These are phyloP conservation scores for Crioceris asparagi DNA, from an alignment of 2,888 invertebrate species.

Conservation along the genomic window DNA sequence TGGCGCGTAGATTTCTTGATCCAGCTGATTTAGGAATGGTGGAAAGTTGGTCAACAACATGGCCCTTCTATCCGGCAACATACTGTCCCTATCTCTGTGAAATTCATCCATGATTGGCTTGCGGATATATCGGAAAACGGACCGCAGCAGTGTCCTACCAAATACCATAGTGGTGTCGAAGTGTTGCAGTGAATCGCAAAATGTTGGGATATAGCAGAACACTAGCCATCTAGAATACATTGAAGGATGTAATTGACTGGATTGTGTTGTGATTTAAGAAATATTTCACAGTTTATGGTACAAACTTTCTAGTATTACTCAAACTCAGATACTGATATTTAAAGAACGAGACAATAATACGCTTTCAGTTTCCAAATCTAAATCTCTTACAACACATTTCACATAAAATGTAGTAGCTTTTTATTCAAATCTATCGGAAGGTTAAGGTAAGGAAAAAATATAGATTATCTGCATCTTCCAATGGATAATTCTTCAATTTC, in stretches of 20 bases:
- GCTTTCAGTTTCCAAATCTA: too few species aligned
- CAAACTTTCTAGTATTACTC: too few species aligned
- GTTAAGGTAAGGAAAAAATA: too few species aligned
- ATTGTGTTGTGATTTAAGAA: too few species aligned
- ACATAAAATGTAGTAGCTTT: too few species aligned
- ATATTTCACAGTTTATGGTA: too few species aligned
- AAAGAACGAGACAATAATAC: too few species aligned
- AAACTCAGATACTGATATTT: too few species aligned
- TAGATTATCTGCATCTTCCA: too few species aligned
- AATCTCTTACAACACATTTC: too few species aligned
- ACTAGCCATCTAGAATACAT: slow-evolving; percentile 68
- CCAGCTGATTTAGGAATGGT: slow-evolving; percentile 77
- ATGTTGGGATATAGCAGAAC: slow-evolving; percentile 90
- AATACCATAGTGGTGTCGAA: slow-evolving; percentile 87
- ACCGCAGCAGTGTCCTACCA: slow-evolving; percentile 74
- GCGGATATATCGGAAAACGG: slow-evolving; percentile 68
- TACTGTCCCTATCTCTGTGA: slow-evolving; percentile 76
- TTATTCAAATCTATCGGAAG: too few species aligned
- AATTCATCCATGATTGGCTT: slow-evolving; percentile 87
- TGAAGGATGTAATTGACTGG: neutral
- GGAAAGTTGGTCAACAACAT: slow-evolving; percentile 84
- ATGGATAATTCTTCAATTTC: too few species aligned
- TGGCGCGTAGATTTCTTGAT: slow-evolving; percentile 76
- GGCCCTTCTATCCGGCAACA: slow-evolving; percentile 76
- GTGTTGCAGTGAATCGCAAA: slow-evolving; percentile 86